Evolutionary conservation across 2,797 vertebrate species (phyloP), one percentile per base, ranked within the genome.

Genomic region (Anniella stebbinsi): DNA sequence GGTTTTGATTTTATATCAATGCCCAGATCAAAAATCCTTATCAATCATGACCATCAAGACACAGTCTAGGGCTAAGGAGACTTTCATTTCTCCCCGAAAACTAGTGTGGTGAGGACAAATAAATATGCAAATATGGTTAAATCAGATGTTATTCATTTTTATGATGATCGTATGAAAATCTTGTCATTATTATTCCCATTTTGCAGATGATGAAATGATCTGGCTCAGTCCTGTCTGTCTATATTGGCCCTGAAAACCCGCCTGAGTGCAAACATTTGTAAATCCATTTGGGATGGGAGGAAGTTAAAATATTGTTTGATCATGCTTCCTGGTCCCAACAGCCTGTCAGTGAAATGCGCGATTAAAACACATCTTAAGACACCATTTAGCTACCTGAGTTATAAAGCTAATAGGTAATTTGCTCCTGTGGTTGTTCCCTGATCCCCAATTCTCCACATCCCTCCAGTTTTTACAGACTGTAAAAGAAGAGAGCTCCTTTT

Each of bases 381-480:
- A 33, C 28, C 48, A 25, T 21, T 63, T 63, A 78, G 23, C 28
- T 28, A 78, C 30, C 77, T 12, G 12, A 30, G 11, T 51, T 78
- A 51, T 78, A 78, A 30, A 51, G 12, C 28, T 33, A 78, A 78
- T 33, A 4, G 28, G 45, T 78, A 25, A 7, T 48, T 45, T 76
- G 25, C 5, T 78, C 45, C 38, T 63, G 10, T 10, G 57, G 87
- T 10, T 82, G 76, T 51, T 41, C 41, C 2, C 1, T 0, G 0
- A 13, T 63, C 86, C 78, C 72, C 12, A 60, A 13, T 83, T 84
- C 69, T 89, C 81, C 75, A 82, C 4, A 84, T 88, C 36, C 41
- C 36, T 25, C 45, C 5, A 89, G 84, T 0, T 84, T 36, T 57
- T 88, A 89, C 0, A 2, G 38, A 48, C 0, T 90, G 89, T 36